Percentiles rank a stretch among this genome's conserved stretches.
phyloP scores from a whole-genome alignment of 1,140 invertebrate genomes.

The Liolophura sinensis region DNA sequence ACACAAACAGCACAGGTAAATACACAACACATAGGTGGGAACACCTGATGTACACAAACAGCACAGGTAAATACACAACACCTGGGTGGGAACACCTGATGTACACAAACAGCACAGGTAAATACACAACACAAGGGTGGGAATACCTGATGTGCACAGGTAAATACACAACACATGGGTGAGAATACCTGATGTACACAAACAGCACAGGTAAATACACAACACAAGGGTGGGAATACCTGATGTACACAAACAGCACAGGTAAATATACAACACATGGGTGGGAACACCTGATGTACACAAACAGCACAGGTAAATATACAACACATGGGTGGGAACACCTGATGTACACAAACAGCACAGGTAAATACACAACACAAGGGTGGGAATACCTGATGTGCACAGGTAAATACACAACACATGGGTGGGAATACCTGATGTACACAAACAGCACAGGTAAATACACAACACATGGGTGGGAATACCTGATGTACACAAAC shows the following conservation, averaged over 20 bases:
- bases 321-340: conserved; percentile 60
- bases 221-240: conserved; percentile 61
- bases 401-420: conserved; percentile 47
- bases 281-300: conserved; percentile 58
- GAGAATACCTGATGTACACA: conserved; percentile 51
- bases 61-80: too few species aligned
- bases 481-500: conserved; percentile 49
- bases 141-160: conserved; percentile 51
- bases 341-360: conserved; percentile 48
- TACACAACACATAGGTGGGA: conserved; percentile 60
- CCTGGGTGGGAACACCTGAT: conserved; percentile 60
- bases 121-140: conserved; percentile 61
- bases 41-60: conserved; percentile 50
- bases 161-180: conserved; percentile 59
- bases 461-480: conserved; percentile 61
- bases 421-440: conserved; percentile 60
- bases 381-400: conserved; percentile 59
- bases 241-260: conserved; percentile 34
- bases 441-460: too few species aligned
- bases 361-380: too few species aligned
- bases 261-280: conserved; percentile 59
- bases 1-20: too few species aligned
- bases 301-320: too few species aligned
- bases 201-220: too few species aligned
- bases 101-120: conserved; percentile 9